Base-by-base conservation (phyloP, 35 echinoderm and acorn worm species). In the Eucidaris tribuloides region DNA sequence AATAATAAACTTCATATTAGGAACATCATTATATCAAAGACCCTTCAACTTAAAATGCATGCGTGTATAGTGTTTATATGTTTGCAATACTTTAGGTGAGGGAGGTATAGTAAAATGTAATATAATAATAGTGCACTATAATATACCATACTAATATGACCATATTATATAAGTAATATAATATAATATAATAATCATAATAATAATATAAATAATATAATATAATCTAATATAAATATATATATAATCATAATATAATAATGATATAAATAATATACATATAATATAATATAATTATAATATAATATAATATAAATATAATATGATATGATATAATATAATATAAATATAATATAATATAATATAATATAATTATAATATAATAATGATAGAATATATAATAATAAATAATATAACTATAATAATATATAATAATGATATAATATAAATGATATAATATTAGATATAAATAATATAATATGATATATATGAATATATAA, bases 171-270 rank as follows among this genome's bases (percentile, higher is more conserved):
- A 55, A 55, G 13, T 14, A 55, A 14, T 14, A 55, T 55, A 55
- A 55, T 55, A 55, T 55, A 55, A 55, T 55, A 55, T 55, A 55
- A 55, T 55, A 55, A 55, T 55, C 50, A 55, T 55, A 55, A 55
- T 14, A 55, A 55, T 55, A 55, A 55, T 55, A 14, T 14, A 55
- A 14, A 55, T 14, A 14, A 55, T 14, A 14, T 14, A 55, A 14
- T 13, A 55, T 55, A 55, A 14, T 14, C 13, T 55, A 55, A 55
- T 55, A 55, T 14, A 14, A 55, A 55, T 55, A 55, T 14, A 14
- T 14, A 55, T 55, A 55, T 14, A 14, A 55, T 14, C 13, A 55
- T 55, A 55, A 55, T 55, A 55, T 14, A 14, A 55, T 14, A 14
- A 55, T 14, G 13, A 55, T 55, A 14, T 14, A 55, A 14, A 55